phyloP scores from a whole-genome alignment of 1,140 invertebrate genomes.

The Trichonephila clavipes region DNA sequence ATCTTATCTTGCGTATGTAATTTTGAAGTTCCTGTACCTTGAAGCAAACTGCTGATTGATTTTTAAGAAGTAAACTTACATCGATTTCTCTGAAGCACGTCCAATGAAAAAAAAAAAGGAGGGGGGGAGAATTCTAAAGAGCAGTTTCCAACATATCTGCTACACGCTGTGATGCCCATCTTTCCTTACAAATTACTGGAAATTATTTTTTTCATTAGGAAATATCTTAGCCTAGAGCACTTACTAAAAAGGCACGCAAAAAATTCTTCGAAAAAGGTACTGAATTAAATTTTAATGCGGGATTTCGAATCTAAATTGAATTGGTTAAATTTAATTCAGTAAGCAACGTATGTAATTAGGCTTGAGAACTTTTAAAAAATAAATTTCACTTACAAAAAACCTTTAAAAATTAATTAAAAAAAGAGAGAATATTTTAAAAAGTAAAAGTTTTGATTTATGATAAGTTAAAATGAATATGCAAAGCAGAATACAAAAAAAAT shows the following conservation, averaged over 20 bases:
- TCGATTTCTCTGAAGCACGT: not conserved
- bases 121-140: not conserved
- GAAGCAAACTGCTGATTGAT: not conserved
- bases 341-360: too few species aligned
- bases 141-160: not conserved
- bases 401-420: too few species aligned
- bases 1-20: not conserved
- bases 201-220: constrained; percentile 6
- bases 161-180: not conserved
- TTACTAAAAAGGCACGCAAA: not conserved
- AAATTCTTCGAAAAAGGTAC: too few species aligned
- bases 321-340: too few species aligned
- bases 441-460: too few species aligned
- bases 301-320: too few species aligned
- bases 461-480: too few species aligned
- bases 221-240: not conserved
- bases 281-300: too few species aligned
- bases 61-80: not conserved
- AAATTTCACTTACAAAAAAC: too few species aligned
- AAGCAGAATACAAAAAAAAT: too few species aligned
- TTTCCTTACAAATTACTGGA: not conserved
- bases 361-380: too few species aligned
- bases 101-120: not conserved
- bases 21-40: not conserved
- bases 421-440: too few species aligned